Base-by-base conservation (phyloP, 2,888 invertebrate genomes). In the Galeruca laticollis region DNA sequence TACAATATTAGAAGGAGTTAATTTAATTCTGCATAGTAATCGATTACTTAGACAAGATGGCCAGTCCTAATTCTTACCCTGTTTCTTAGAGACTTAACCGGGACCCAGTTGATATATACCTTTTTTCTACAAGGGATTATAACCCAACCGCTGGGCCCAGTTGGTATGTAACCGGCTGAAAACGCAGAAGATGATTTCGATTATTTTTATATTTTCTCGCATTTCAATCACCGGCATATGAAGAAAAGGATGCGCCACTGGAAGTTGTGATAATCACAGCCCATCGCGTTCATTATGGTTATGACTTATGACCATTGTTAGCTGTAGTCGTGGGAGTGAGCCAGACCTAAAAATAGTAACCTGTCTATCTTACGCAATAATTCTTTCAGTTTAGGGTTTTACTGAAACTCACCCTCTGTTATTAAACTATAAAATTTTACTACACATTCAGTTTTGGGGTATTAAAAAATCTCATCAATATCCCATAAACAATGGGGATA, bases 291-390 rank as follows among this genome's bases (percentile, higher is more conserved):
- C 20, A 40, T 52, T 56, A 63, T 63, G 43, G 40, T 21, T 47
- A 47, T 63, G 43, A 26, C 21, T 40, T 63, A 56, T 63, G 54
- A 31, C 63, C 43, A 43, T 54, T 63, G 54, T 63, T 54, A 56
- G 63, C 3, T 11, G 35, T 57, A 33, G 35, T 54, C 56, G 63
- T 63, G 63, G 63, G 63, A 63, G 63, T 63, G 40, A 52, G 43
- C 40, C 54, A 40, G 40, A 40, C 40, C 56, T 56, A 31, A 63
- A 57, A 63, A 63, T 63, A 15, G 33, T 43, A 43, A 63, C 63
- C 63, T 63, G 63, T 63, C 56, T 11, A 57, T 57, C 18, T 18
- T 33, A 18, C 15, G 56, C 35, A 35, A 57, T 57, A 57, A 57
- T 57, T 57, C 56, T 57, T 26, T 6, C 15, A 33, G 9, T 57